Percentiles rank a stretch among this genome's conserved stretches.
Evolutionary conservation across 2,888 invertebrate species (phyloP).

Genomic region (Lydus trimaculatus): DNA sequence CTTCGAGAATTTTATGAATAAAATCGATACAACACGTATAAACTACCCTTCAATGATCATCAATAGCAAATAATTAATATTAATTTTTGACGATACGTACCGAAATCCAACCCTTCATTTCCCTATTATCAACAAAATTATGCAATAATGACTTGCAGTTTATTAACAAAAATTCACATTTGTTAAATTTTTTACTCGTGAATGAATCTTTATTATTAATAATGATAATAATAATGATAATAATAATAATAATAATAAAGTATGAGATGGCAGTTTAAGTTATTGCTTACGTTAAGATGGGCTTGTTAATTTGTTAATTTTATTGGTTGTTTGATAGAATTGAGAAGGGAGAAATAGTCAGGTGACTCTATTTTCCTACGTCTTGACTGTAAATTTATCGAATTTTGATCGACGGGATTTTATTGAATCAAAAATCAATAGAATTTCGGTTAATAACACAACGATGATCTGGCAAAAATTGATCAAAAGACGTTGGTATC

Average conservation of each 20-base stretch:
- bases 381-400: neutral
- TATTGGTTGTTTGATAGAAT: neutral
- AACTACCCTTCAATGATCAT: constrained; percentile 1
- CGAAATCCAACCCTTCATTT: constrained; percentile 11
- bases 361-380: neutral
- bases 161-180: neutral
- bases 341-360: neutral
- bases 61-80: constrained; percentile 26
- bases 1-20: neutral
- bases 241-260: neutral
- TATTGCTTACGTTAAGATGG: neutral
- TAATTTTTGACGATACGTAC: constrained; percentile 23
- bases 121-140: constrained; percentile 18
- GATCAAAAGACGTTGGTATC: neutral
- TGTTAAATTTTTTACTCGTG: too few species aligned
- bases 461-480: constrained; percentile 2
- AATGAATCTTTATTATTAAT: neutral
- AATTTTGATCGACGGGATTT: neutral
- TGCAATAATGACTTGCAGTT: constrained; percentile 13
- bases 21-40: neutral
- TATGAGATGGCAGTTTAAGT: neutral
- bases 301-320: constrained; percentile 6
- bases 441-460: constrained; percentile 3
- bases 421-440: constrained; percentile 7
- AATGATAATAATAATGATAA: neutral